A percentile compares a stretch with the other conserved stretches of the same genome.
phyloP scores from a whole-genome alignment of 2,113 vertebrate species.

The Raja brachyura region DNA sequence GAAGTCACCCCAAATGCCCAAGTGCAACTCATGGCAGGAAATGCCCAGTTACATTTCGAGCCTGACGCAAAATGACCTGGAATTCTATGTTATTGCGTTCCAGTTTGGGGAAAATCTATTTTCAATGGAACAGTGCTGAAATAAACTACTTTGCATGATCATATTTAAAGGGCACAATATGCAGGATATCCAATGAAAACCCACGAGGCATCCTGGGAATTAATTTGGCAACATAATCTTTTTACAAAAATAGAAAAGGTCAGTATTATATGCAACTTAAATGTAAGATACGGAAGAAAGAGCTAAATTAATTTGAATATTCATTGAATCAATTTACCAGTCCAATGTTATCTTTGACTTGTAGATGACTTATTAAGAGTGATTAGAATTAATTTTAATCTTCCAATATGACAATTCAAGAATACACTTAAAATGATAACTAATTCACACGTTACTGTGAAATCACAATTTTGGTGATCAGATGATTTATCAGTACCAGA shows the following conservation, averaged over 20 bases:
- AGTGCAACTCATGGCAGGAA: too few relatives aligned
- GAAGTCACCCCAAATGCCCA: too few relatives aligned
- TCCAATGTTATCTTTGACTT: neutral
- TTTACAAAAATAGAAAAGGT: neutral
- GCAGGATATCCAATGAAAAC: neutral
- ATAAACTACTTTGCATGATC: too few relatives aligned
- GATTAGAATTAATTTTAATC: neutral
- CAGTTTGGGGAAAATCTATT: too few relatives aligned
- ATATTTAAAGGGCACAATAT: neutral
- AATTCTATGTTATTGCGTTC: too few relatives aligned
- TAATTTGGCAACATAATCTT: neutral
- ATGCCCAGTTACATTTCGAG: too few relatives aligned
- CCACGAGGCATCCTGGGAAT: neutral
- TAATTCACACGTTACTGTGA: neutral
- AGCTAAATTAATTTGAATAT: neutral
- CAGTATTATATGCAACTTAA: neutral
- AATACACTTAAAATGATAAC: neutral
- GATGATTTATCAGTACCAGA: neutral
- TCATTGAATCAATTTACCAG: neutral
- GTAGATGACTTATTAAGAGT: neutral
- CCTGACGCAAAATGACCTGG: too few relatives aligned
- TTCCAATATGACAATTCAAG: neutral
- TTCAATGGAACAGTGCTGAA: too few relatives aligned
- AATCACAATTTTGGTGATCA: neutral
- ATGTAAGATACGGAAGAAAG: neutral